Evolutionary conservation across 2,888 invertebrate species (phyloP).

Genomic region (Euzetes globulus): DNA sequence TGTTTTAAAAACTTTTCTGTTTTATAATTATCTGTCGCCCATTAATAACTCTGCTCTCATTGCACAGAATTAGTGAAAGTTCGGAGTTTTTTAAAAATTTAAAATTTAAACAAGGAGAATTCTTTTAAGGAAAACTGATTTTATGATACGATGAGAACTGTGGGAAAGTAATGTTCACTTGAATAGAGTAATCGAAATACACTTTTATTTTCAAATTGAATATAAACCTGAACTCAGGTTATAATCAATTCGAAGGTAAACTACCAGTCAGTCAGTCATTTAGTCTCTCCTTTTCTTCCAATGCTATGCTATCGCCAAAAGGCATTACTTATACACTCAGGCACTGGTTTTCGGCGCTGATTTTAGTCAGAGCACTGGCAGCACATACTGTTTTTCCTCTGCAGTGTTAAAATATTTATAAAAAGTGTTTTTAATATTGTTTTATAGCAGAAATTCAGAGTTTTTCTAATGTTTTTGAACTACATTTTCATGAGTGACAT

Average conservation of each 20-base stretch:
- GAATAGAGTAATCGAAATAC: background rate
- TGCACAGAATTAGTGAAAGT: too few relatives aligned
- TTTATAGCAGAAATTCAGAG: too few relatives aligned
- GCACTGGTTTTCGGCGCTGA: background rate
- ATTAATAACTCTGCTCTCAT: background rate
- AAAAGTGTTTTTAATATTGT: too few relatives aligned
- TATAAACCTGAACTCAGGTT: background rate
- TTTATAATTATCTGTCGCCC: background rate
- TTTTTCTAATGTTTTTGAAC: too few relatives aligned
- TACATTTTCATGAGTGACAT: too few relatives aligned
- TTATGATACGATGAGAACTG: background rate
- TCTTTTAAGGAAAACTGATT: background rate
- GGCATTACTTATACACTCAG: background rate
- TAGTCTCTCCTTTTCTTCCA: too few relatives aligned
- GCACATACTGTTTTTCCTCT: too few relatives aligned
- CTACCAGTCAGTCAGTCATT: background rate
- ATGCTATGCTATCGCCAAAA: background rate
- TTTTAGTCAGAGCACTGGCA: too few relatives aligned
- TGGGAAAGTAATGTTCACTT: background rate
- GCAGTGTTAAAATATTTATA: too few relatives aligned
- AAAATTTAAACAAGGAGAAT: too few relatives aligned
- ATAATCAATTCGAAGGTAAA: constrained; percentile 1
- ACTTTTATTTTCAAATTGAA: too few relatives aligned
- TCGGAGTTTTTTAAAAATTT: too few relatives aligned
- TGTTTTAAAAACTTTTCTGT: background rate